Percentiles rank a stretch among this genome's conserved stretches.
Conservation (phyloP, 2,888 invertebrate genomes). For the Oxyteleia sp. region DNA sequence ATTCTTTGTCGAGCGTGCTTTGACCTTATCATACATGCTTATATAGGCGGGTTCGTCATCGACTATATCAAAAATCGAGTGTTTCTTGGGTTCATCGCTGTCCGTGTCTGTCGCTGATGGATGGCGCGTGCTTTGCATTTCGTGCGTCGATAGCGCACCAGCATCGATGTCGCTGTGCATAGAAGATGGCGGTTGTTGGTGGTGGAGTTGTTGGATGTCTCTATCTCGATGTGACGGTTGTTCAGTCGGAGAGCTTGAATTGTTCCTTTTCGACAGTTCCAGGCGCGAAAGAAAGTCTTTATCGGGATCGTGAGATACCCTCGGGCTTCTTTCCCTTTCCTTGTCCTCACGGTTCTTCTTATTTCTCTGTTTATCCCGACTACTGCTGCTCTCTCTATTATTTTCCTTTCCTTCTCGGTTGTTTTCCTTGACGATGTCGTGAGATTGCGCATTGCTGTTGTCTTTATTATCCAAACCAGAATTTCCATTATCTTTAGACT, state of each 20-base stretch:
- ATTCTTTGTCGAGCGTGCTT: constrained; percentile 97
- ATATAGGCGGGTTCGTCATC: constrained; percentile 96
- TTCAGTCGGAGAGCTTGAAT: constrained; percentile 81
- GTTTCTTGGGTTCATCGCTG: constrained; percentile 95
- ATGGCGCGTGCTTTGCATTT: constrained; percentile 83
- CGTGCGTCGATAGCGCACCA: constrained; percentile 83
- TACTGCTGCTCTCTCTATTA: constrained; percentile 81
- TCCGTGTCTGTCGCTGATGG: constrained; percentile 89
- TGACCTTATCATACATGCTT: constrained; percentile 99
- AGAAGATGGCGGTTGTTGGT: constrained; percentile 80
- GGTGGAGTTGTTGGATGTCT: constrained; percentile 81
- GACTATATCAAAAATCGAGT: constrained; percentile 96
- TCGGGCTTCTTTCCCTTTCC: constrained; percentile 84
- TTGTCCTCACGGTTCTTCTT: constrained; percentile 82
- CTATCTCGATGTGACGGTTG: constrained; percentile 77
- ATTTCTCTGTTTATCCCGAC: constrained; percentile 84
- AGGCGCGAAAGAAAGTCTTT: constrained; percentile 84
- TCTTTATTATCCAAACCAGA: constrained; percentile 81
- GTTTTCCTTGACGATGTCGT: constrained; percentile 77
- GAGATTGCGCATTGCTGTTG: constrained; percentile 60
- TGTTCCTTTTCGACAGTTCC: constrained; percentile 82
- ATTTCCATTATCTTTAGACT: constrained; percentile 79
- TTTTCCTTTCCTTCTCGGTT: constrained; percentile 85
- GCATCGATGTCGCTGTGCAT: constrained; percentile 85
- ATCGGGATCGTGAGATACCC: constrained; percentile 84